These are phyloP conservation scores for Galago senegalensis DNA, from an alignment of 2,797 vertebrate genomes.

Conservation along the genomic window DNA sequence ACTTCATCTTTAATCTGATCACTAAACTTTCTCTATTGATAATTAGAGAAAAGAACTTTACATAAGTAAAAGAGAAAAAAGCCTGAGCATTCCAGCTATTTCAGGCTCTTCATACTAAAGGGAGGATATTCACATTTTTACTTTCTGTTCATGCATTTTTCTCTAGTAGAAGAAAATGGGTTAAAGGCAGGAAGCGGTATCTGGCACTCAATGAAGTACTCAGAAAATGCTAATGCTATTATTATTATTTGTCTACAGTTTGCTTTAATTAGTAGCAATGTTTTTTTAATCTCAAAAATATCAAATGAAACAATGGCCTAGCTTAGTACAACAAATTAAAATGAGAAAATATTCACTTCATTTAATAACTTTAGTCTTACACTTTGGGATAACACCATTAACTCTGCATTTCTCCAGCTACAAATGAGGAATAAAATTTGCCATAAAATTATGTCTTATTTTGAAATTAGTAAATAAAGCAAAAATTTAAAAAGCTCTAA, in stretches of 20 bases:
- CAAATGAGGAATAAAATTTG: conserved; percentile 43
- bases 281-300: conserved; percentile 54
- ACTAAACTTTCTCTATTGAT: conserved; percentile 42
- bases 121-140: conserved; percentile 54
- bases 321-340: conserved; percentile 35
- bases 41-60: conserved; percentile 14
- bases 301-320: conserved; percentile 41
- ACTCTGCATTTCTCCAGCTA: conserved; percentile 27
- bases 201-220: background rate
- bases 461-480: conserved; percentile 9
- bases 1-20: conserved; percentile 55
- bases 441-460: conserved; percentile 31
- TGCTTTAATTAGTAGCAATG: conserved; percentile 35
- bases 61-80: conserved; percentile 53
- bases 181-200: conserved; percentile 1
- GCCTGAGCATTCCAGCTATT: conserved; percentile 22
- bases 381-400: background rate
- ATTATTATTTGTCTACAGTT: conserved; percentile 17
- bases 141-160: conserved; percentile 59
- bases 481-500: conserved; percentile 22
- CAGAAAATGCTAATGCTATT: conserved; percentile 16
- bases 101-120: conserved; percentile 59
- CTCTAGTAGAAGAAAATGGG: conserved; percentile 61
- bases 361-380: conserved; percentile 2
- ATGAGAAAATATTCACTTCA: conserved; percentile 40